Percentiles rank a stretch among this genome's conserved stretches.
phyloP scores from a whole-genome alignment of 2,888 invertebrate genomes.

The Epinotia nisella region DNA sequence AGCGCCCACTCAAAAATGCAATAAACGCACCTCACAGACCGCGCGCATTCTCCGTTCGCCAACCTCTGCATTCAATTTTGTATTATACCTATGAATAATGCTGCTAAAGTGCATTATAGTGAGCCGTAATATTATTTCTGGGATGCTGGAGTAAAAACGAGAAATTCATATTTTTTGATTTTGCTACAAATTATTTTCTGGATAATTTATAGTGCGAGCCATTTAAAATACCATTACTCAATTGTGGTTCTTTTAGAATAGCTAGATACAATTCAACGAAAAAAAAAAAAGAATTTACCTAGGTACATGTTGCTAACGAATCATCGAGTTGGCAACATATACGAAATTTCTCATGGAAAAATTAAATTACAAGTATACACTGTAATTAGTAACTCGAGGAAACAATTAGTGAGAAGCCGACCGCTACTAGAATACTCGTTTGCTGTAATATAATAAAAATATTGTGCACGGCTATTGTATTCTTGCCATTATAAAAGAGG shows the following conservation, averaged over 20 bases:
- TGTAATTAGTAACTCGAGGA: constrained; percentile 11
- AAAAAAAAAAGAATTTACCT: too few species aligned
- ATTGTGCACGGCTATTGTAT: constrained; percentile 4
- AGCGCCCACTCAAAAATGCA: constrained; percentile 57
- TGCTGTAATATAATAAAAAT: constrained; percentile 5
- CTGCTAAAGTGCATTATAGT: constrained; percentile 29
- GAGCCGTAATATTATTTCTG: neutral
- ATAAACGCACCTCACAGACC: constrained; percentile 59
- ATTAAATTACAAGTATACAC: neutral
- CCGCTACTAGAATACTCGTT: neutral
- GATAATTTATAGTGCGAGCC: too few species aligned
- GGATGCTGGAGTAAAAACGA: neutral
- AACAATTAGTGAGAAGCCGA: constrained; percentile 4
- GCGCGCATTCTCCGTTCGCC: constrained; percentile 45
- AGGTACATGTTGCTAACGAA: too few species aligned
- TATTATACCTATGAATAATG: constrained; percentile 34
- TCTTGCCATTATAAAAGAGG: constrained; percentile 14
- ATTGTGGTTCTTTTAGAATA: too few species aligned
- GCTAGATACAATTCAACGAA: too few species aligned
- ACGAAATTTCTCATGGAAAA: neutral
- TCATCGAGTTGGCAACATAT: too few species aligned
- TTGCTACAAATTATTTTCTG: too few species aligned
- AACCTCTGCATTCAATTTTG: constrained; percentile 39
- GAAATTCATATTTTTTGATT: too few species aligned
- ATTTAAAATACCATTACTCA: too few species aligned